phyloP scores from a whole-genome alignment of 2,113 vertebrate genomes.

The Petroica traversi region DNA sequence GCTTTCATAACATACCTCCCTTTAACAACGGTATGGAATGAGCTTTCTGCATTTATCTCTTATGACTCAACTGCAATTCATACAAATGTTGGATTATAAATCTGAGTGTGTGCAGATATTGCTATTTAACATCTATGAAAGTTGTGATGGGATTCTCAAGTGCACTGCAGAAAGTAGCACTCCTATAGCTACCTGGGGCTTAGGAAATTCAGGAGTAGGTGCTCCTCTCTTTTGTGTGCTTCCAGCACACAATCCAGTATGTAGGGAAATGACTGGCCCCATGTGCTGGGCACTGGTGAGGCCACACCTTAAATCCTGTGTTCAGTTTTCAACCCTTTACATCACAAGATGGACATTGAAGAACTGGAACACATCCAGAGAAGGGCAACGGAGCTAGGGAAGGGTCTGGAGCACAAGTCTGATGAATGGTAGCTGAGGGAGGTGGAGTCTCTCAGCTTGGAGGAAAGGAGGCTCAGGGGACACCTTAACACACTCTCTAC shows the following conservation, averaged over 20 bases:
- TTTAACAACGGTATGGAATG: neutral
- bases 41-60: neutral
- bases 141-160: neutral
- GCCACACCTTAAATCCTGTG: neutral
- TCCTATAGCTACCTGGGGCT: neutral
- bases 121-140: neutral
- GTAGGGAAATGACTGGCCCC: neutral
- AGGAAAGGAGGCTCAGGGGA: neutral
- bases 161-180: neutral
- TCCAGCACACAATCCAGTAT: neutral
- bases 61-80: neutral
- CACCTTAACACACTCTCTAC: neutral
- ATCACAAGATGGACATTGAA: neutral
- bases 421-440: neutral
- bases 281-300: neutral
- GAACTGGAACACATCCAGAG: neutral
- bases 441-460: neutral
- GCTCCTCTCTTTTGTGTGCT: neutral
- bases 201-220: neutral
- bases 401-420: neutral
- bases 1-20: neutral
- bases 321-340: accelerated
- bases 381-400: neutral
- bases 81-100: neutral
- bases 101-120: neutral